Base-by-base conservation (phyloP, 2,888 invertebrate species). In the Lacanobia oleracea region DNA sequence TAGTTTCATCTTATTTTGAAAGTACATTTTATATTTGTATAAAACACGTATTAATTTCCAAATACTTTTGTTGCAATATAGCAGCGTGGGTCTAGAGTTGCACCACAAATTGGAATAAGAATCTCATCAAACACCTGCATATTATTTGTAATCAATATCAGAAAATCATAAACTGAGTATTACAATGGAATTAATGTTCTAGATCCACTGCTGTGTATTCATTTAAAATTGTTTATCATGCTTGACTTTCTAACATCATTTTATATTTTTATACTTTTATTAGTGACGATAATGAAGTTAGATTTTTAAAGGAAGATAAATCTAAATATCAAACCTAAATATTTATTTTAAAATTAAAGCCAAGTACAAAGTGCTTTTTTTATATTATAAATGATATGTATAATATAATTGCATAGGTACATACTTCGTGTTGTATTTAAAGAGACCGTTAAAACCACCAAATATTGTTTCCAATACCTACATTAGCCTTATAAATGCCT, bases 401-500 rank as follows among this genome's bases (percentile, higher is more conserved):
- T 83, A 81, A 81, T 86, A 82, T 84, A 85, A 88, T 86, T 88
- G 88, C 89, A 89, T 92, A 90, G 88, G 89, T 88, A 88, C 88
- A 86, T 90, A 91, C 88, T 92, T 91, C 90, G 88, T 90, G 90
- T 93, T 93, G 90, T 93, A 91, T 90, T 91, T 89, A 88, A 91
- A 90, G 88, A 91, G 88, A 91, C 91, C 92, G 90, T 89, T 90
- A 88, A 92, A 91, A 88, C 92, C 94, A 94, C 95, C 95, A 96
- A 96, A 95, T 95, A 95, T 95, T 93, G 93, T 95, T 95, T 95
- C 92, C 94, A 93, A 93, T 93, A 94, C 92, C 92, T 94, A 90
- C 95, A 93, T 94, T 95, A 96, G 95, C 95, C 95, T 95, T 95
- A 95, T 92, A 89, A 92, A 93, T 94, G 94, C 95, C 95, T 95